Percentiles rank a stretch among this genome's conserved stretches.
Conservation (phyloP, 2,113 vertebrate species). For the Xenus cinereus region DNA sequence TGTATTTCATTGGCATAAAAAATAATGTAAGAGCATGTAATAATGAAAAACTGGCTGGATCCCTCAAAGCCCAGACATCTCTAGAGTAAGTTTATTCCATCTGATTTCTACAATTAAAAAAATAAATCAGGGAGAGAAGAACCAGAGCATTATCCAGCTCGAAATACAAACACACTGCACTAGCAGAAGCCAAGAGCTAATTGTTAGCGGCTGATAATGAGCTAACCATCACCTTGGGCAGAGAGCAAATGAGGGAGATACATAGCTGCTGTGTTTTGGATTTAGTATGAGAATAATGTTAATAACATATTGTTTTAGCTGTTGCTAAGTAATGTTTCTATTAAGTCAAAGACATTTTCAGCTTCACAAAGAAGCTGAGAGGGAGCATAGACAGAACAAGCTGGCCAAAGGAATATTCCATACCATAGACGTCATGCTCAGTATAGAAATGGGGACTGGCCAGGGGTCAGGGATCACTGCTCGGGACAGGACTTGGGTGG, state of each 20-base stretch:
- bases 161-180: background rate
- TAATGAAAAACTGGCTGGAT: background rate
- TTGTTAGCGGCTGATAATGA: background rate
- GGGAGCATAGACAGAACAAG: background rate
- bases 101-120: background rate
- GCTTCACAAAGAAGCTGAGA: background rate
- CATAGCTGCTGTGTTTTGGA: background rate
- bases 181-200: background rate
- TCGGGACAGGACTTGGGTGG: background rate
- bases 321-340: background rate
- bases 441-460: background rate
- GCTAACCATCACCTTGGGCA: background rate
- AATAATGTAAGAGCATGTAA: background rate
- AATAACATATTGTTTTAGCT: background rate
- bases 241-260: background rate
- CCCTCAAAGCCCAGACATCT: background rate
- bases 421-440: background rate
- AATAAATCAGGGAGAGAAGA: background rate
- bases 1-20: background rate
- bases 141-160: background rate
- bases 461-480: background rate
- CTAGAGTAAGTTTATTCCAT: background rate
- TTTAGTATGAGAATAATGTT: background rate
- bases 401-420: background rate
- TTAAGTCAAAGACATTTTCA: background rate